phyloP scores from a whole-genome alignment of 2,113 vertebrate genomes.

The Fregata magnificens region DNA sequence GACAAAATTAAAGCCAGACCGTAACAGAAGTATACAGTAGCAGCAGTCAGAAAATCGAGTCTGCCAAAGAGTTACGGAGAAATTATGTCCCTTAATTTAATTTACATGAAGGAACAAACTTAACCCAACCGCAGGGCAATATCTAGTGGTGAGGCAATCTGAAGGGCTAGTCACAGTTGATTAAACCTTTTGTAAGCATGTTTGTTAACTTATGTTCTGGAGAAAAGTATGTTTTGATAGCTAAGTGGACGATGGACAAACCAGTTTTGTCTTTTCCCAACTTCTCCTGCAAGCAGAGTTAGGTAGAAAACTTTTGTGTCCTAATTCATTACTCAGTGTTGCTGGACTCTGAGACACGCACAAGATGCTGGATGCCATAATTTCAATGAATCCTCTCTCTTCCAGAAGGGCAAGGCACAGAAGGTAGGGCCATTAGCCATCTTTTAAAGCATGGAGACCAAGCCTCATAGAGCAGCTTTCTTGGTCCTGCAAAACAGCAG shows the following conservation, averaged over 20 bases:
- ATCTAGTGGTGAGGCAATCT: neutral
- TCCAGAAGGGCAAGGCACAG: neutral
- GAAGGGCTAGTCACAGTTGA: neutral
- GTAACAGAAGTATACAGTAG: neutral
- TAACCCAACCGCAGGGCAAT: neutral
- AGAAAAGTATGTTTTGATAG: neutral
- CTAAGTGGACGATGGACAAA: neutral
- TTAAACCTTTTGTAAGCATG: neutral
- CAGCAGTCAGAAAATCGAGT: neutral
- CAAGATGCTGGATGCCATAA: neutral
- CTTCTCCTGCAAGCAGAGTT: neutral
- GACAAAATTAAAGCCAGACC: conserved; percentile 22
- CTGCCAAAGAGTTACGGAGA: neutral
- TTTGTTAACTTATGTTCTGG: neutral
- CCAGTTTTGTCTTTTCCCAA: neutral
- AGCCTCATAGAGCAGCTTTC: neutral
- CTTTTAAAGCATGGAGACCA: neutral
- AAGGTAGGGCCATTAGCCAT: neutral
- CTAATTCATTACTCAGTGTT: neutral
- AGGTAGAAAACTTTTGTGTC: neutral
- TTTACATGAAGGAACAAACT: neutral
- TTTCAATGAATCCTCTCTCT: neutral
- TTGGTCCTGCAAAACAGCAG: neutral
- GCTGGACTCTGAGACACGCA: neutral
- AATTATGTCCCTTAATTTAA: conserved; percentile 5